These are phyloP conservation scores for Euwallacea similis DNA, from an alignment of 1,140 invertebrate species.

Conservation along the genomic window DNA sequence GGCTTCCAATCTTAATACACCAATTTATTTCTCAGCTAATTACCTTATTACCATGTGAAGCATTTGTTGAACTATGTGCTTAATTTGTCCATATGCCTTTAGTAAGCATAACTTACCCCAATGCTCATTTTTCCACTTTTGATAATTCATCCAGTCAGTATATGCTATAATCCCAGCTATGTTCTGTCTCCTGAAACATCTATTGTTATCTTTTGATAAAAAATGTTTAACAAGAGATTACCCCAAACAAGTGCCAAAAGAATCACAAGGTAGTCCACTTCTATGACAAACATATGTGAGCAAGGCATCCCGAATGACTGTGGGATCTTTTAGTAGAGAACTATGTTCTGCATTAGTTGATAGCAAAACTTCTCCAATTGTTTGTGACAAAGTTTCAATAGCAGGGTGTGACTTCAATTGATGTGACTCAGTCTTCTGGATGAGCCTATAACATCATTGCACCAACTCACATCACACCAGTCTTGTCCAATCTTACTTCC, in stretches of 20 bases:
- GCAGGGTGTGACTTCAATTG: slow-evolving; percentile 67
- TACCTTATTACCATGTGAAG: slow-evolving; percentile 64
- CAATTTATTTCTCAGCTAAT: not conserved
- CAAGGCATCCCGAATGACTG: slow-evolving; percentile 77
- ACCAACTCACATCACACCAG: not conserved
- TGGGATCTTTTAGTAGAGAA: slow-evolving; percentile 55
- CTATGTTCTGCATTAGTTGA: slow-evolving; percentile 45
- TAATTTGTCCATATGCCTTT: slow-evolving; percentile 74
- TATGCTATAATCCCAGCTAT: slow-evolving; percentile 74
- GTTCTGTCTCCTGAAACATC: slow-evolving; percentile 64
- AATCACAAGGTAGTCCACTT: slow-evolving; percentile 71
- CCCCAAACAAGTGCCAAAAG: slow-evolving; percentile 47
- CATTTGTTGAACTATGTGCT: slow-evolving; percentile 77
- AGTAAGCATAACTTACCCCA: slow-evolving; percentile 70
- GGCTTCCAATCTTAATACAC: not conserved
- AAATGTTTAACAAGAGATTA: slow-evolving; percentile 22
- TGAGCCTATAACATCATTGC: slow-evolving; percentile 40
- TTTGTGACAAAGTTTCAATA: slow-evolving; percentile 55
- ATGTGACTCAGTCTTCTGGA: slow-evolving; percentile 46
- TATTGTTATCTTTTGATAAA: not conserved
- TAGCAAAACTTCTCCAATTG: slow-evolving; percentile 47
- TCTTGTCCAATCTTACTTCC: slow-evolving; percentile 53
- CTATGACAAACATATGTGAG: slow-evolving; percentile 83
- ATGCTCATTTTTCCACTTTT: slow-evolving; percentile 65
- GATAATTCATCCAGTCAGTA: slow-evolving; percentile 72